These are phyloP conservation scores for Elgaria multicarinata DNA, from an alignment of 2,113 vertebrate species.

Conservation along the genomic window DNA sequence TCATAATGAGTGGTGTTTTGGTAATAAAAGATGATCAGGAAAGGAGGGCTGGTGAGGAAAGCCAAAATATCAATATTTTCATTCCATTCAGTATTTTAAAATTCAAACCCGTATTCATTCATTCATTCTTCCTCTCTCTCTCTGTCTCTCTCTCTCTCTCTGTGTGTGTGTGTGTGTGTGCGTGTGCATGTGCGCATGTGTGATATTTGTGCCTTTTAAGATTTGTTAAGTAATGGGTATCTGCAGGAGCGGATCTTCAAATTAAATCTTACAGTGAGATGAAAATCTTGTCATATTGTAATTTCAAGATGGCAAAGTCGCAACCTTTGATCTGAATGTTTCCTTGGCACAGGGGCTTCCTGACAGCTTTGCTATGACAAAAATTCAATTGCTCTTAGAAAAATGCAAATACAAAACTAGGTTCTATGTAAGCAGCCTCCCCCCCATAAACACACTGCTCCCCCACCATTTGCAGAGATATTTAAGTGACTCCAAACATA, in stretches of 20 bases:
- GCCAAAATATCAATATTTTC: not conserved
- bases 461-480: not conserved
- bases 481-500: not conserved
- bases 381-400: slow-evolving; percentile 14
- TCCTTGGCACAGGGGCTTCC: not conserved
- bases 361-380: slow-evolving; percentile 20
- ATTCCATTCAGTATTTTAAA: not conserved
- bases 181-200: not conserved
- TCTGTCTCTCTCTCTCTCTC: not conserved
- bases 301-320: slow-evolving; percentile 15
- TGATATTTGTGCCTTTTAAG: not conserved
- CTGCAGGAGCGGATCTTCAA: not conserved
- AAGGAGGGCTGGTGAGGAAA: not conserved
- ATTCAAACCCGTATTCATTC: not conserved
- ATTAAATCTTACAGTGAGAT: slow-evolving; percentile 13
- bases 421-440: not conserved
- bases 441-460: too few relatives aligned
- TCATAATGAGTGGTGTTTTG: not conserved
- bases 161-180: too few relatives aligned
- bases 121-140: too few relatives aligned
- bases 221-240: slow-evolving; percentile 23
- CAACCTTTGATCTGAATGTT: slow-evolving; percentile 16
- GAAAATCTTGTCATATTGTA: slow-evolving; percentile 25
- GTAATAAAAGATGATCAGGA: not conserved
- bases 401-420: not conserved